Evolutionary conservation across 2,797 vertebrate genomes (phyloP).

Genomic region (Pterois miles): DNA sequence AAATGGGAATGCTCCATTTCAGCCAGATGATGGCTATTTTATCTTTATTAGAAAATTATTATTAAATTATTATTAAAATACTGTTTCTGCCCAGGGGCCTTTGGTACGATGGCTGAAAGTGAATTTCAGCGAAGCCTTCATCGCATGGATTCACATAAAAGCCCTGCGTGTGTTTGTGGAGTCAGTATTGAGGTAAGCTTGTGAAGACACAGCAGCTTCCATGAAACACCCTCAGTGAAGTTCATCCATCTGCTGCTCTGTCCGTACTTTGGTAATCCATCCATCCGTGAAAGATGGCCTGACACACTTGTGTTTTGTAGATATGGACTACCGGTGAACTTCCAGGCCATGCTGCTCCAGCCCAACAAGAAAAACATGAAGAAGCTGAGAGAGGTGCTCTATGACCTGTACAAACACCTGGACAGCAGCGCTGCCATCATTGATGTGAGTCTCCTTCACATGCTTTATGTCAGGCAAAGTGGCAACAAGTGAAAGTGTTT

Average conservation of each 20-base stretch:
- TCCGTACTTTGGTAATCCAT: no score
- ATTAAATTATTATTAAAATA: not conserved
- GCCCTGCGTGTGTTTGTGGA: conserved; percentile 97
- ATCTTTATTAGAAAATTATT: not conserved
- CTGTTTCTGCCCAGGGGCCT: conserved; percentile 86
- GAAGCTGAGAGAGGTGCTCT: conserved; percentile 94
- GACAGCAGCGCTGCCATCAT: conserved; percentile 97
- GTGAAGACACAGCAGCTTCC: not conserved
- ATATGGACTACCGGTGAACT: conserved; percentile 98
- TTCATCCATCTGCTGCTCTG: not conserved
- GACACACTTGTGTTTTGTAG: conserved; percentile 71
- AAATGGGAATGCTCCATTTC: not conserved
- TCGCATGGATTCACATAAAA: conserved; percentile 99
- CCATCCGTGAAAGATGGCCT: not conserved
- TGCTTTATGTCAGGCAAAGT: not conserved
- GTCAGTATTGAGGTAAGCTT: conserved; percentile 95
- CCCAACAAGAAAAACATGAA: conserved; percentile 99
- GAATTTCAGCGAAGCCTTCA: conserved; percentile 99
- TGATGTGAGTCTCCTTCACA: conserved; percentile 85
- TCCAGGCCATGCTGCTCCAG: conserved; percentile 98
- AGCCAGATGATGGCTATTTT: not conserved
- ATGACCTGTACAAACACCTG: conserved; percentile 95
- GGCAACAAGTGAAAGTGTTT: not conserved
- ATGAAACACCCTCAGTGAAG: not conserved
- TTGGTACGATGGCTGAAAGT: conserved; percentile 99